Conservation (phyloP, 2,113 vertebrate species). For the Eubucco bourcierii region DNA sequence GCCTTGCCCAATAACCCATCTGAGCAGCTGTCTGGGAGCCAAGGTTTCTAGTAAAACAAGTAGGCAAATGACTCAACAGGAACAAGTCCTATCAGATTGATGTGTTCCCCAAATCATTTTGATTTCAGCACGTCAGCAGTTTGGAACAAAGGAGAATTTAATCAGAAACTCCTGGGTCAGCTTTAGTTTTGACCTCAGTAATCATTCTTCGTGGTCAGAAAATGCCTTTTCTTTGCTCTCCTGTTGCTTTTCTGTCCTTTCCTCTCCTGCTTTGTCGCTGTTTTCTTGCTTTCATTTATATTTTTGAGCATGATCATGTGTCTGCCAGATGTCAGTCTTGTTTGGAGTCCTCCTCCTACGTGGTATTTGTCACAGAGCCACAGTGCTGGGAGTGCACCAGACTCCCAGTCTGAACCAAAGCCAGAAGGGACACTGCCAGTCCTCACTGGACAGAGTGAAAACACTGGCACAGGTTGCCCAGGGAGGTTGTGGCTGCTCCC, state of each 20-base stretch:
- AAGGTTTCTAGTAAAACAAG: conserved; percentile 20
- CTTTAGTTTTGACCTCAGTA: not conserved
- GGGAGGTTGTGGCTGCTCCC: no score
- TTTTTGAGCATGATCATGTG: not conserved
- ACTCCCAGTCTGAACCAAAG: not conserved
- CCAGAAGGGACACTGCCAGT: not conserved
- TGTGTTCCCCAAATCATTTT: not conserved
- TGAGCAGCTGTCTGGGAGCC: conserved; percentile 6
- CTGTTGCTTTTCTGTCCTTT: not conserved
- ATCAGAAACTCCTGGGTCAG: conserved; percentile 28
- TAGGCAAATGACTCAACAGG: conserved; percentile 24
- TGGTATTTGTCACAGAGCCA: not conserved
- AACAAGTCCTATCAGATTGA: conserved; percentile 33
- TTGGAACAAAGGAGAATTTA: conserved; percentile 16
- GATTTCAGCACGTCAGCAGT: conserved; percentile 22
- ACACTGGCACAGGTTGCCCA: no score
- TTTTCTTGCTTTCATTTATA: not conserved
- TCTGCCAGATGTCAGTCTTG: not conserved
- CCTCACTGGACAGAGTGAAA: not conserved
- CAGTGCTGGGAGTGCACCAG: not conserved
- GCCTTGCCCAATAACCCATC: conserved; percentile 11
- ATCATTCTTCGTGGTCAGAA: not conserved
- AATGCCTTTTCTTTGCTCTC: not conserved
- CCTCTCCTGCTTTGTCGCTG: not conserved
- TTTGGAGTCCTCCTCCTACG: not conserved